phyloP scores from a whole-genome alignment of 2,888 invertebrate species.

The Mimachlamys varia region DNA sequence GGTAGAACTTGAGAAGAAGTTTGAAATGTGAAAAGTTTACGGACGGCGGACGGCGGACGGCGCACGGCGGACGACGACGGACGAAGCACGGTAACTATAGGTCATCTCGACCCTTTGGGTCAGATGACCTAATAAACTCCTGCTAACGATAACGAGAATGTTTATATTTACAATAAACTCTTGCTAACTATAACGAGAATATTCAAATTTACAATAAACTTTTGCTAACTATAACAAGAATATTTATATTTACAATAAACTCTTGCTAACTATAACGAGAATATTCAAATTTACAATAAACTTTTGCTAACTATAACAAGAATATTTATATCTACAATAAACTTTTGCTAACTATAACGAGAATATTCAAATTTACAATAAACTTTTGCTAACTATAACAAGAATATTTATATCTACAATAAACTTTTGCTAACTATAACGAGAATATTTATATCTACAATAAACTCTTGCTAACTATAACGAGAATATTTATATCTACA shows the following conservation, averaged over 20 bases:
- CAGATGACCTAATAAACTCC: too few relatives aligned
- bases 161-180: neutral
- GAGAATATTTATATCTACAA: neutral
- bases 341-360: conserved; percentile 60
- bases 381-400: conserved; percentile 60
- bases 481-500: conserved; percentile 77
- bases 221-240: conserved; percentile 60
- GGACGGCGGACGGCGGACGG: too few relatives aligned
- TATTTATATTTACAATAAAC: neutral
- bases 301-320: conserved; percentile 60
- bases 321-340: neutral
- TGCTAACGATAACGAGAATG: conserved; percentile 61
- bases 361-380: neutral
- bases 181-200: conserved; percentile 60
- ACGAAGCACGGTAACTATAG: too few relatives aligned
- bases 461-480: too few relatives aligned
- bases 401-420: neutral
- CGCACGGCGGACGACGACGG: too few relatives aligned
- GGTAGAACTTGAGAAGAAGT: too few relatives aligned
- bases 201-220: neutral
- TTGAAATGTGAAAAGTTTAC: too few relatives aligned
- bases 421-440: conserved; percentile 60
- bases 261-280: conserved; percentile 61
- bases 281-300: neutral
- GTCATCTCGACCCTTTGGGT: too few relatives aligned